Conservation (phyloP, 2,888 invertebrate species). For the Eustalomyia histrio region DNA sequence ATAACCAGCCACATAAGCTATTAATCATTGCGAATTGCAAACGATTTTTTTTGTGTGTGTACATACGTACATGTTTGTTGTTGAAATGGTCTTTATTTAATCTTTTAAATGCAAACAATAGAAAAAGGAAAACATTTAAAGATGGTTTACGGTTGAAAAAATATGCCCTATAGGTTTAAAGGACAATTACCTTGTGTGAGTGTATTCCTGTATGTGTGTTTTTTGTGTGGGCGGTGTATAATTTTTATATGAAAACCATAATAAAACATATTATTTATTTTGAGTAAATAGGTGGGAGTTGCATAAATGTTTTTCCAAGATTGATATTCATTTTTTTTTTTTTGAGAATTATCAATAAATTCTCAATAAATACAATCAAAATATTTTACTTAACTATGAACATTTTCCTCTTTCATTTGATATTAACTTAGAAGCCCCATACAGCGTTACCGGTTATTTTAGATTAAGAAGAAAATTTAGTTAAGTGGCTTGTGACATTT, state of each 20-base stretch:
- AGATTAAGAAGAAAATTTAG: too few relatives aligned
- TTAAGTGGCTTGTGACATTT: too few relatives aligned
- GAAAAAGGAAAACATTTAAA: background rate
- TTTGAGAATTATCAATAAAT: too few relatives aligned
- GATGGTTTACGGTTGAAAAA: background rate
- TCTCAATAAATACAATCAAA: too few relatives aligned
- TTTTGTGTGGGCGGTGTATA: background rate
- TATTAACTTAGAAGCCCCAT: too few relatives aligned
- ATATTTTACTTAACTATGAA: too few relatives aligned
- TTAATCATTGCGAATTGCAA: constrained; percentile 44
- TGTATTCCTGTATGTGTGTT: background rate
- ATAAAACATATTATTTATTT: background rate
- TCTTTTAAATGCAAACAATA: background rate
- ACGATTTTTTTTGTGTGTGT: background rate
- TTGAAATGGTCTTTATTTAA: background rate
- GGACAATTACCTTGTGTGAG: constrained; percentile 4
- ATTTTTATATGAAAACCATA: background rate
- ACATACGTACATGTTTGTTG: constrained; percentile 3
- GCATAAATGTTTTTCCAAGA: too few relatives aligned
- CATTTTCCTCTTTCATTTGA: too few relatives aligned
- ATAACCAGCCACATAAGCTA: constrained; percentile 25
- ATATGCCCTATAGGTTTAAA: background rate
- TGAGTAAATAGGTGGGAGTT: background rate
- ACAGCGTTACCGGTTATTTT: too few relatives aligned
- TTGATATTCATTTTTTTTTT: too few relatives aligned